Evolutionary conservation across 2,113 vertebrate species (phyloP), one percentile per base, ranked within the genome.

Genomic region (Corythoichthys haematopterus): DNA sequence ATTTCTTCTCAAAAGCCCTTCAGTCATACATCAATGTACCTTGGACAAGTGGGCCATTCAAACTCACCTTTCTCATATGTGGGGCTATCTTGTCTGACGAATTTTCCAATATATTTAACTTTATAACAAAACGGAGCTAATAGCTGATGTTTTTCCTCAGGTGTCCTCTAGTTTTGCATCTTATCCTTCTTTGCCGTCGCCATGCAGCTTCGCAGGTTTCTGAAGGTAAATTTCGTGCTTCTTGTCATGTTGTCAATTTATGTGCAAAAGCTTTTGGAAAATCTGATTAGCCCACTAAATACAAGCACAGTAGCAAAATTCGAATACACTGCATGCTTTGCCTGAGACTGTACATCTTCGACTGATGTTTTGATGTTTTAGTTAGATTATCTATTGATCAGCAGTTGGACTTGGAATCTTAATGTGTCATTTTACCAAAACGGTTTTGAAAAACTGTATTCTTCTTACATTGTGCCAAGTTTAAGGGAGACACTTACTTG

Each of bases 221-320:
- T 61, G 86, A 87, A 82, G 90, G 91, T 91, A 87, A 77, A 79
- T 63, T 8, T 68, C 0, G 43, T 16, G 52, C 35, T 51, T 5
- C 28, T 35, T 35, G 33, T 57, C 12, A 57, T 36, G 62, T 63
- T 80, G 10, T 14, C 5, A 12, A 2, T 62, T 45, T 11, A 20
- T 13, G 1, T 4, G 9, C 9, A 43, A 43, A 43, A 16, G 37
- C 8, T 16, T n/a, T 45, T 62, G 12, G 20, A 36, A 4, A 36
- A 57, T 57, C 11, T 6, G 5, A 36, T 57, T 57, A 57, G 12
- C 35, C 5, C 7, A 7, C 10, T 33, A 4, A 33, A 28, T 33
- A 33, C 28, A 10, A 28, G 11, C 3, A 14, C 47, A 15, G 47
- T 50, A 4, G 5, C 47, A 50, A 47, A 50, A 50, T 50, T 50